Evolutionary conservation across 2,888 invertebrate species (phyloP).

Genomic region (Myopa testacea): DNA sequence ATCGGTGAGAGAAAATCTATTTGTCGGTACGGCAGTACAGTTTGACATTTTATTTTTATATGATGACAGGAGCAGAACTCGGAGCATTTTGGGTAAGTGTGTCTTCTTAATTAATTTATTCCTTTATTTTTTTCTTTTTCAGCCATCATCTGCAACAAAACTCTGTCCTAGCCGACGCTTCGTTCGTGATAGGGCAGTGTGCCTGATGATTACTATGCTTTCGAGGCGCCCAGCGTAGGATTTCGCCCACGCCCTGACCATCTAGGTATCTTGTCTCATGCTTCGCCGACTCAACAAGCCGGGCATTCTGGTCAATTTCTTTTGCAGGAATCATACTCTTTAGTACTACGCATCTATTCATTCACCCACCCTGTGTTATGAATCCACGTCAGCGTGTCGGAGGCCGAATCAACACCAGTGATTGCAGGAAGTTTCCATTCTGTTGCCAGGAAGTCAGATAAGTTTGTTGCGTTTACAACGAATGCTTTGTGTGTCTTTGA

Average conservation of each 20-base stretch:
- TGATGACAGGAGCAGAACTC: no score
- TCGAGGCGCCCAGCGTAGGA: not conserved
- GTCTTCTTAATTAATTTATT: no score
- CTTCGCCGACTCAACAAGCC: not conserved
- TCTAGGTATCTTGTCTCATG: no score
- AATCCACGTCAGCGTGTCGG: no score
- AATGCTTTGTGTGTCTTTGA: not conserved
- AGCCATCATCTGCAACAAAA: not conserved
- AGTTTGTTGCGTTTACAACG: not conserved
- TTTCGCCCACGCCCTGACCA: not conserved
- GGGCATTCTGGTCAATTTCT: not conserved
- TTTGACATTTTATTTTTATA: no score
- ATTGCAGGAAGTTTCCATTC: not conserved
- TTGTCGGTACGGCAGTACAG: no score
- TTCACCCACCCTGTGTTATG: no score
- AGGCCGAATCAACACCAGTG: not conserved
- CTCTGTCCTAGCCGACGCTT: not conserved
- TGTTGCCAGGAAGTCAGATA: no score
- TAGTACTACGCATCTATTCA: no score
- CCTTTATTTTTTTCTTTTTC: no score
- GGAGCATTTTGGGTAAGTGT: no score
- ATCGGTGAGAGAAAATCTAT: no score
- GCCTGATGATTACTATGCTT: not conserved
- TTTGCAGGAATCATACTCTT: not conserved
- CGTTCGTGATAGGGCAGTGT: not conserved